Evolutionary conservation across 2,888 invertebrate genomes (phyloP), one percentile per base, ranked within the genome.

Genomic region (Mimachlamys varia): DNA sequence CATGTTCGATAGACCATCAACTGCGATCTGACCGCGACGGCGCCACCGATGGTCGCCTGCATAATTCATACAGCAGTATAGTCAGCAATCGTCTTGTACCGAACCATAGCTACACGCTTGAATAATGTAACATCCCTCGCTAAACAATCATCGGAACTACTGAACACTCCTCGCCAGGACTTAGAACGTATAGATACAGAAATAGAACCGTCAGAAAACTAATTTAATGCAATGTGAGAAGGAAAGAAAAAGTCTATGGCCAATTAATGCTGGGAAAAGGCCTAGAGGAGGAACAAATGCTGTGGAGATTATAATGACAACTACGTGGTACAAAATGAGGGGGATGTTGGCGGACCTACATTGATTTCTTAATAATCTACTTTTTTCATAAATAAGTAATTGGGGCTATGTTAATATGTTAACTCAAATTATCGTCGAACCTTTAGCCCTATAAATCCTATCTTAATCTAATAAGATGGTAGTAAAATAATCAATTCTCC

Each of bases 31-130:
- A 76, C 76, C 76, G 76, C 27, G 27, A 76, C 76, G 76, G 33
- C 33, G 33, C 33, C 33, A 33, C 22, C 27, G 76, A 76, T 76
- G 33, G 76, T 76, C 33, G 76, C 33, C 33, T 76, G 76, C 76
- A 76, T 76, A 76, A 76, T 76, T 76, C 76, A 76, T 27, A 27
- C 27, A 33, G 22, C 76, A 76, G n/a, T n/a, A 76, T 76, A 76
- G 76, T 27, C 33, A 5, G 33, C 33, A 76, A 76, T 27, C 33
- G 27, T 76, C 76, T 76, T 76, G 76, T 76, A 76, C 76, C 76
- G 76, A 33, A 76, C 76, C 76, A 76, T 22, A 76, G 76, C 76
- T 76, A 76, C 76, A 76, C 76, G 76, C 76, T 76, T 76, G 76
- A 76, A 76, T 76, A 33, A 76, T 76, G 76, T 33, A 76, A 13